Evolutionary conservation across 2,797 vertebrate genomes (phyloP), one percentile per base, ranked within the genome.

Genomic region (Tokudaia tokunoshimensis): DNA sequence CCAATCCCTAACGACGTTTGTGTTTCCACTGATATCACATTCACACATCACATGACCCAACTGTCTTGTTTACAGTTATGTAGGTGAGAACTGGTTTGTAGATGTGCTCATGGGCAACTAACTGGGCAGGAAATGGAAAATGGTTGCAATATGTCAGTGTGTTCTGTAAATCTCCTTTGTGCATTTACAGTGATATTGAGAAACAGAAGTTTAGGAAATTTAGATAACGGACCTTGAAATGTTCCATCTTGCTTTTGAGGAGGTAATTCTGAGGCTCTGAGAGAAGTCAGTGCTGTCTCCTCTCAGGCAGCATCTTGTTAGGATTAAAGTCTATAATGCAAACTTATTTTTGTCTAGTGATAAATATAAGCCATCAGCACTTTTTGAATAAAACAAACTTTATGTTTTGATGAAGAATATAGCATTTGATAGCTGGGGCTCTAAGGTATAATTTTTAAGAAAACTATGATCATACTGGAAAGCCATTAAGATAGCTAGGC

Each of bases 381-480:
- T 80, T 93, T 91, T 61, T 67, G 34, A 91, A 86, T 61, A 75
- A 89, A 59, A 81, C 34, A 70, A 72, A 29, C 20, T 44, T 52
- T 31, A 37, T 65, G 22, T 89, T 91, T 79, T 86, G 15, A 76
- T 93, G 61, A 85, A 89, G 72, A 97, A 47, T 81, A 89, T 26
- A 26, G 80, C 59, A 84, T 83, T 74, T 20, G 9, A 59, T 3
- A 44, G 24, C 44, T 29, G 11, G 19, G 65, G 15, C n/a, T 72
- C 2, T 61, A 15, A 65, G 13, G n/a, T 12, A 37, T 83, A 50
- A 80, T 14, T 41, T 37, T 13, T 85, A 72, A 92, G 72, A 94
- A 94, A n/a, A 19, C 13, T 81, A 57, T 65, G 63, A 47, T 44
- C 44, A 57, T 84, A 70, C 57, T 59, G 72, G 34, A 57, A 94